phyloP scores from a whole-genome alignment of 64 coral and sea anemone genomes.

The Porites australiensis region DNA sequence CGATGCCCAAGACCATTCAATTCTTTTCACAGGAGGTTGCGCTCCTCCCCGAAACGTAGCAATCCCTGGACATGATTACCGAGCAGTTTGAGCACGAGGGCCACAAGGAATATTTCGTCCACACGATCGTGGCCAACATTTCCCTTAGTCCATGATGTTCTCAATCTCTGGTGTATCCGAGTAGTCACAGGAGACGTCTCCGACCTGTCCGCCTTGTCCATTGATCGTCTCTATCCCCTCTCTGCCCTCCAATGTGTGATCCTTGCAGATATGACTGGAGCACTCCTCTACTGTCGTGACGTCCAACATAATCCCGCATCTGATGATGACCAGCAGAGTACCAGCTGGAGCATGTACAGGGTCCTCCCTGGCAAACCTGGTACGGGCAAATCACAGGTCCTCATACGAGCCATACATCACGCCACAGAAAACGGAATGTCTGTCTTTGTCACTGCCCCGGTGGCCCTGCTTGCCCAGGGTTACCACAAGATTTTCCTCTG shows the following conservation, averaged over 20 bases:
- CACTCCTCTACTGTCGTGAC: too few species aligned
- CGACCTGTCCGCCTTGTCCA: too few species aligned
- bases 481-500: neutral
- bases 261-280: neutral
- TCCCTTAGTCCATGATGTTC: neutral
- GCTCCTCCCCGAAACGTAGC: constrained; percentile 14
- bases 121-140: constrained; percentile 24
- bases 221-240: neutral
- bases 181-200: neutral
- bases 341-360: constrained; percentile 3
- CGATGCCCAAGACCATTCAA: neutral
- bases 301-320: too few species aligned
- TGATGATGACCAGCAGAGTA: neutral
- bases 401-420: neutral
- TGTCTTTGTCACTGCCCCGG: constrained; percentile 20
- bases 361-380: constrained; percentile 43
- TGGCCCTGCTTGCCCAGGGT: neutral
- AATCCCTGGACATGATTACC: neutral
- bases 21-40: constrained; percentile 15
- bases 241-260: neutral
- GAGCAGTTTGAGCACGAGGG: constrained; percentile 15
- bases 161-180: neutral
- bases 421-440: neutral
- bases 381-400: constrained; percentile 22
- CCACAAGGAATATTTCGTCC: neutral